Base-by-base conservation (phyloP, 2,113 vertebrate genomes). In the Antigone vipio region DNA sequence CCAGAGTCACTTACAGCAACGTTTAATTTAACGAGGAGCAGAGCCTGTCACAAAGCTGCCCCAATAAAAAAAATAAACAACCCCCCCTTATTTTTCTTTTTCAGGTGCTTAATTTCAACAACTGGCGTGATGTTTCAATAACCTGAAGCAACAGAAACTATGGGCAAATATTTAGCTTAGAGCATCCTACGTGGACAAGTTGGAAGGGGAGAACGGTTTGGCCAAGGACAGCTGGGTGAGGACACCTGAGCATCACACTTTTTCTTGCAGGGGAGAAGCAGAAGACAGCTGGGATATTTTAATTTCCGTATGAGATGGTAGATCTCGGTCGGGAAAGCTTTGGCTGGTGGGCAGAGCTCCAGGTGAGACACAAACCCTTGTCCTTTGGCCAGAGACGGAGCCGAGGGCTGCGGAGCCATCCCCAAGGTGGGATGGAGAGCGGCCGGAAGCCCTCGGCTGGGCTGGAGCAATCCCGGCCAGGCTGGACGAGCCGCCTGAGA, bases 171-270 rank as follows among this genome's bases (percentile, higher is more conserved):
- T 44, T 35, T 6, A 30, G 42, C 16, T 34, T 3, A 15, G 35
- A n/a, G 72, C 21, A 12, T 2, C 2, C n/a, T 2, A 17, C 0
- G 12, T 3, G 34, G 52, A 2, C 21, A 27, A 8, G 29, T 15
- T 0, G 4, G 44, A 27, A 27, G 20, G 10, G 27, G 8, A 22
- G 21, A 44, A 7, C 13, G 4, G 6, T 27, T 34, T 8, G 78
- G 85, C 5, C 12, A 23, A 32, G 50, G 40, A 11, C 1, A 11
- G 42, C 26, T 35, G 88, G 47, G 49, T 42, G 3, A 16, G 58
- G 75, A 26, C 2, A 30, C 23, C 50, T 16, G 11, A 18, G 42
- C 32, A 27, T 5, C n/a, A 3, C 9, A 4, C 5, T 9, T n/a
- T 3, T 35, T 4, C 64, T 49, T 8, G 49, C 26, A 3, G 69